Percentiles rank a stretch among this genome's conserved stretches.
Evolutionary conservation across 2,888 invertebrate genomes (phyloP).

Genomic region (Cotesia congregata): DNA sequence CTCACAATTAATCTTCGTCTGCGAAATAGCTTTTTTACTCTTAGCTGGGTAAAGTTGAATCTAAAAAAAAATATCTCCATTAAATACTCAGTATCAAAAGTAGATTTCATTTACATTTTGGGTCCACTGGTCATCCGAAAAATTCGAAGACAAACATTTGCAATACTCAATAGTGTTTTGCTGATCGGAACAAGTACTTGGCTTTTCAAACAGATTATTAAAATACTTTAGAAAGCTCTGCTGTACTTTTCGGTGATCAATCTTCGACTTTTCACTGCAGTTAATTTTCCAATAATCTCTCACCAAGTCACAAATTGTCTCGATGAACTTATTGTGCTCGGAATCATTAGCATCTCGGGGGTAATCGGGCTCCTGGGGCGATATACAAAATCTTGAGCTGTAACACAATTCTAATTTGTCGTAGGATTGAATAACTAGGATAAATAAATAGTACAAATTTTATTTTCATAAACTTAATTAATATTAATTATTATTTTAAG

Average conservation of each 20-base stretch:
- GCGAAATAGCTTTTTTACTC: neutral
- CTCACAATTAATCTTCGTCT: neutral
- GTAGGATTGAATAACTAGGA: constrained; percentile 1
- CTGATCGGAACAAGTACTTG: neutral
- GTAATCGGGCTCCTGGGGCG: neutral
- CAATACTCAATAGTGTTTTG: neutral
- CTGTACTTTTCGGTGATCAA: neutral
- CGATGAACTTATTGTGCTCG: constrained; percentile 7
- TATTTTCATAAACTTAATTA: constrained; percentile 6
- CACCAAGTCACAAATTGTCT: constrained; percentile 10
- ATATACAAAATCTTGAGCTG: constrained; percentile 10
- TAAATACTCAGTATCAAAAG: neutral
- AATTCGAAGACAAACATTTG: neutral
- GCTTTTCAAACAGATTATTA: neutral
- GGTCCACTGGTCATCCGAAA: neutral
- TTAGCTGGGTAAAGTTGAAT: neutral
- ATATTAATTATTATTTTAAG: neutral
- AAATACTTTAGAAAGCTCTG: neutral
- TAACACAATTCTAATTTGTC: constrained; percentile 16
- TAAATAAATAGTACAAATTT: neutral
- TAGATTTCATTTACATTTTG: neutral
- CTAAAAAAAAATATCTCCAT: neutral
- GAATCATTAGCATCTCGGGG: neutral
- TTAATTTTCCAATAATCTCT: constrained; percentile 10
- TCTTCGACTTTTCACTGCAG: neutral